Base-by-base conservation (phyloP, 2,113 vertebrate species). In the Oreocharis arfaki region DNA sequence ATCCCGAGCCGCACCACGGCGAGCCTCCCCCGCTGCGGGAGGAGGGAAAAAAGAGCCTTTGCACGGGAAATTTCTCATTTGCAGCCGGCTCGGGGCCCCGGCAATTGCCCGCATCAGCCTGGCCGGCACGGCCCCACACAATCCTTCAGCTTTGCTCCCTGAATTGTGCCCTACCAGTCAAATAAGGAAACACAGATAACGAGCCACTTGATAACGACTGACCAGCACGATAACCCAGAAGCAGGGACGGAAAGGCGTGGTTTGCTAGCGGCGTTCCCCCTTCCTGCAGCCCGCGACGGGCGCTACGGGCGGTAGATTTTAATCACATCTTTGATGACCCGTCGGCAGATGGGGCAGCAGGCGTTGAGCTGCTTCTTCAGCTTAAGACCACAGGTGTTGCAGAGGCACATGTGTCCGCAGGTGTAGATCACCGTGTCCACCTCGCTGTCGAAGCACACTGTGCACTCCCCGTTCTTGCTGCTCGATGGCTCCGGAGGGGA, bases 341-440 rank as follows among this genome's bases (percentile, higher is more conserved):
- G 97, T 91, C 99, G 98, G 97, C 99, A 99, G 97, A 99, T 99
- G 7, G 99, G 99, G 79, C 99, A 99, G 97, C 99, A 99, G 61
- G 99, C 98, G 0, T 99, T 99, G 82, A 98, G 98, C 97, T 99
- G 99, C 93, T 98, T 99, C 98, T 99, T 99, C 96, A 99, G 98
- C 96, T 98, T 99, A 96, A 99, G 98, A 92, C 99, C 99, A 0
- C 99, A 99, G 98, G 98, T 98, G 91, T 99, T 98, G 96, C 99
- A 99, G 96, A 99, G 98, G 97, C 99, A 99, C 99, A 99, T 99
- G 98, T 99, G 99, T 97, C 99, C 99, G 11, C 99, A 99, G 4
- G 99, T 99, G 98, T 99, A 99, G 98, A 99, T 99, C 93, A 99
- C 99, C 0, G 99, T 99, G 98, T 99, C 99, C 95, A 99, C 99